Conservation (phyloP, 2,888 invertebrate species). For the Tinea pellionella region DNA sequence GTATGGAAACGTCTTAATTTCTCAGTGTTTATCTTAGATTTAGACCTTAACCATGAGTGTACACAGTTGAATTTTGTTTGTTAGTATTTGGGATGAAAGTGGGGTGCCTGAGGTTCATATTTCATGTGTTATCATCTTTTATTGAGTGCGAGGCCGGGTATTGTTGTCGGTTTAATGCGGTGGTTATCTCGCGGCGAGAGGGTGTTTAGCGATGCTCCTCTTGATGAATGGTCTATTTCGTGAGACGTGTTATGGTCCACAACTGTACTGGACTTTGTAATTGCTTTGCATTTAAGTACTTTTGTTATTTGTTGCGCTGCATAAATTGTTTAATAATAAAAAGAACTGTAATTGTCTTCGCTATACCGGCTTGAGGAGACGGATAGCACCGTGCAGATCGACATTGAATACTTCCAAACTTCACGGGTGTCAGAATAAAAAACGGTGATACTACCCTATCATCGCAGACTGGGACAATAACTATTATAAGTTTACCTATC, state of each 20-base stretch:
- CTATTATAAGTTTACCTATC: no score
- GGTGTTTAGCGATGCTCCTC: slow-evolving; percentile 55
- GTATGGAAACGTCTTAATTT: slow-evolving; percentile 36
- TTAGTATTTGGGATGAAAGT: slow-evolving; percentile 17
- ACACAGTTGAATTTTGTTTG: slow-evolving; percentile 17
- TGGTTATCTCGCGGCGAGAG: slow-evolving; percentile 56
- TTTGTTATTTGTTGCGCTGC: no score
- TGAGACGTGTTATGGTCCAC: neutral
- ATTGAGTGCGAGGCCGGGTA: slow-evolving; percentile 65
- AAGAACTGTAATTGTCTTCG: no score
- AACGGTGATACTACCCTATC: no score
- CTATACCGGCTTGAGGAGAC: no score
- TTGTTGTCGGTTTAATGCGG: slow-evolving; percentile 64
- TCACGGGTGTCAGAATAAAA: no score
- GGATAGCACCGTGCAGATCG: no score
- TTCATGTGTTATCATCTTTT: slow-evolving; percentile 70
- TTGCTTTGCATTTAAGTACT: neutral
- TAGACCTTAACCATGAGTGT: slow-evolving; percentile 21
- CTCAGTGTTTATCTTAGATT: slow-evolving; percentile 17
- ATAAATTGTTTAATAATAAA: no score
- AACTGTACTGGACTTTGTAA: neutral
- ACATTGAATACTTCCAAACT: no score
- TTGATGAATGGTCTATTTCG: slow-evolving; percentile 62
- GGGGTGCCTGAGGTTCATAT: slow-evolving; percentile 64
- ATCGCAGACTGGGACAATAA: no score